Evolutionary conservation across 1,140 invertebrate genomes (phyloP).

Genomic region (Diabrotica undecimpunctata): DNA sequence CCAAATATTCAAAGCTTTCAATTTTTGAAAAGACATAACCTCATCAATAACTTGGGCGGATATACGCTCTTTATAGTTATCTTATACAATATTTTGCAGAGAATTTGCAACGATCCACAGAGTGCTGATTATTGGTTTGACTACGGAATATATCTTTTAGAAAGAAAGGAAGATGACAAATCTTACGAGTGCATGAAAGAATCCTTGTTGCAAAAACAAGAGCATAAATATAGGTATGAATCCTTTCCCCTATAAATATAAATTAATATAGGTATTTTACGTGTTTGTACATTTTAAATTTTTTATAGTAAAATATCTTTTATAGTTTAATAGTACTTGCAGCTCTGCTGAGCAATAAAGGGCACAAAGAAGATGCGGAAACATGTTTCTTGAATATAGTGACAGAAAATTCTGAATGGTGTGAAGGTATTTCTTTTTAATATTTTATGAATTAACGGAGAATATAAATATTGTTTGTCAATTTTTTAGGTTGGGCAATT

Average conservation of each 20-base stretch:
- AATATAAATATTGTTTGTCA: neutral
- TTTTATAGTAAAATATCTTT: too few relatives aligned
- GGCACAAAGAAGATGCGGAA: conserved; percentile 33
- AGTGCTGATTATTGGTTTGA: conserved; percentile 38
- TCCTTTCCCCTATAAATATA: too few relatives aligned
- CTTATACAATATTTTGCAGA: neutral
- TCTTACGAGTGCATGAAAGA: conserved; percentile 37
- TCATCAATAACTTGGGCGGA: neutral
- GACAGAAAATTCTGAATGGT: conserved; percentile 31
- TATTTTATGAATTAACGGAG: neutral
- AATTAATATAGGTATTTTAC: conserved; percentile 12
- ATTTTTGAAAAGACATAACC: conserved; percentile 32
- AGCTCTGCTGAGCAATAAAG: conserved; percentile 31
- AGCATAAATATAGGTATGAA: conserved; percentile 35
- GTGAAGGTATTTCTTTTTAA: conserved; percentile 34
- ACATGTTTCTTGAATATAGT: conserved; percentile 37
- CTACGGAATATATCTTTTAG: conserved; percentile 37
- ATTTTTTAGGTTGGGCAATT: conserved; percentile 30
- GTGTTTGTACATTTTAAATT: too few relatives aligned
- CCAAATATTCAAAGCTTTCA: too few relatives aligned
- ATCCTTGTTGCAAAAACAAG: conserved; percentile 25
- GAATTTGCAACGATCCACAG: conserved; percentile 4
- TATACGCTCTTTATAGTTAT: neutral
- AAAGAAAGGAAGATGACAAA: conserved; percentile 27
- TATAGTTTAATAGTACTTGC: conserved; percentile 30